Percentiles rank a stretch among this genome's conserved stretches.
Evolutionary conservation across 2,888 invertebrate genomes (phyloP).

Genomic region (Aphodius granarius): DNA sequence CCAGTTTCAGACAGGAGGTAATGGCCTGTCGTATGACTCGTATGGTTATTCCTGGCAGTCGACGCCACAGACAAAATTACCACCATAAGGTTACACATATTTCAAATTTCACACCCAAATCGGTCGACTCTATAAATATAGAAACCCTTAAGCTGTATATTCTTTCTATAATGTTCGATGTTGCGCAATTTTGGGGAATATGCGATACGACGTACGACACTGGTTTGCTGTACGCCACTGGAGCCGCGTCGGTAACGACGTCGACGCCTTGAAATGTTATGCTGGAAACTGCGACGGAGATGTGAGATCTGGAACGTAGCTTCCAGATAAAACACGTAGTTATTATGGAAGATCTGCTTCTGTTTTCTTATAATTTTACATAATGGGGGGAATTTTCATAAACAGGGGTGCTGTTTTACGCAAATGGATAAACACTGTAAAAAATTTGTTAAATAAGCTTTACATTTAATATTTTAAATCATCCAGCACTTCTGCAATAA

Average conservation of each 20-base stretch:
- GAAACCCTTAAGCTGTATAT: background rate
- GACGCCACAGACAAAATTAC: background rate
- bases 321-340: background rate
- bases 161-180: background rate
- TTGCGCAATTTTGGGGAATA: background rate
- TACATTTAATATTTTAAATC: too few relatives aligned
- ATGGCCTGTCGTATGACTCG: background rate
- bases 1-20: background rate
- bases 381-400: too few relatives aligned
- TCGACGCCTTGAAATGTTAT: background rate
- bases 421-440: too few relatives aligned
- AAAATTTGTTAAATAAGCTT: too few relatives aligned
- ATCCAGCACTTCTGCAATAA: too few relatives aligned
- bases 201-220: background rate
- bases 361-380: too few relatives aligned
- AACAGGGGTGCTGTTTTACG: too few relatives aligned
- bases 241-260: background rate
- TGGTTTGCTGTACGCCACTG: background rate
- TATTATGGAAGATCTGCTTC: background rate
- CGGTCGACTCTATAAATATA: background rate
- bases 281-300: background rate
- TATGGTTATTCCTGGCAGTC: background rate
- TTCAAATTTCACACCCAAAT: background rate
- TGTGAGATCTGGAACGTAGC: background rate
- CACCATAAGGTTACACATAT: background rate